Percentiles rank a stretch among this genome's conserved stretches.
phyloP scores from a whole-genome alignment of 2,113 vertebrate species.

The Ciconia stormi region DNA sequence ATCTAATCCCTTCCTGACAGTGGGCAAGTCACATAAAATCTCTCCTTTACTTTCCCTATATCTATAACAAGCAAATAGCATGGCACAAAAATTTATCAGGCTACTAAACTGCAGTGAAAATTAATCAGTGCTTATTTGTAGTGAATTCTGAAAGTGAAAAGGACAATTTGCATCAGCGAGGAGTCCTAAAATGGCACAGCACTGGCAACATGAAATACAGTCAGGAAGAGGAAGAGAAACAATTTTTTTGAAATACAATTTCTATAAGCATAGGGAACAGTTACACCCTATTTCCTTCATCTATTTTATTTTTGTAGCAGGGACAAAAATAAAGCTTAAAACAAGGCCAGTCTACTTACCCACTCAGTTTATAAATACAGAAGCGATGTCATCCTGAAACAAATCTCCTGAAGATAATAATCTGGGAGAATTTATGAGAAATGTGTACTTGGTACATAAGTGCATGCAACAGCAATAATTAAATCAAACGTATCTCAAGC shows the following conservation, averaged over 20 bases:
- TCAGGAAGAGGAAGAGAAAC: not conserved
- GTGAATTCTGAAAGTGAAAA: not conserved
- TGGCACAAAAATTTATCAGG: not conserved
- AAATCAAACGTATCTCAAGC: slow-evolving; percentile 25
- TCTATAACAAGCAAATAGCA: not conserved
- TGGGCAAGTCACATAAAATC: not conserved
- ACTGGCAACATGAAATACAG: not conserved
- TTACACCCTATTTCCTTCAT: not conserved
- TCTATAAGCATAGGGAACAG: not conserved
- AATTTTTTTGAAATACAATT: not conserved
- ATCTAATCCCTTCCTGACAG: not conserved
- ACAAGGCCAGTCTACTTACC: not conserved
- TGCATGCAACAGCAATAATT: not conserved
- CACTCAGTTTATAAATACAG: not conserved
- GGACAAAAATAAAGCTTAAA: not conserved
- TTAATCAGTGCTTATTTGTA: not conserved
- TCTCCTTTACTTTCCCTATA: not conserved
- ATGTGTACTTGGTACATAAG: not conserved
- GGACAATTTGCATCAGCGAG: not conserved
- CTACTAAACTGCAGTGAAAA: not conserved
- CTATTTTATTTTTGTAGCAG: not conserved
- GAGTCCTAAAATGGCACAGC: not conserved
- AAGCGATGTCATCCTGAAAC: not conserved
- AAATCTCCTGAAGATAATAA: not conserved
- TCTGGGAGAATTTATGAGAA: not conserved